Percentiles rank a stretch among this genome's conserved stretches.
Conservation (phyloP, 2,113 vertebrate genomes). For the Rhipidura dahli region DNA sequence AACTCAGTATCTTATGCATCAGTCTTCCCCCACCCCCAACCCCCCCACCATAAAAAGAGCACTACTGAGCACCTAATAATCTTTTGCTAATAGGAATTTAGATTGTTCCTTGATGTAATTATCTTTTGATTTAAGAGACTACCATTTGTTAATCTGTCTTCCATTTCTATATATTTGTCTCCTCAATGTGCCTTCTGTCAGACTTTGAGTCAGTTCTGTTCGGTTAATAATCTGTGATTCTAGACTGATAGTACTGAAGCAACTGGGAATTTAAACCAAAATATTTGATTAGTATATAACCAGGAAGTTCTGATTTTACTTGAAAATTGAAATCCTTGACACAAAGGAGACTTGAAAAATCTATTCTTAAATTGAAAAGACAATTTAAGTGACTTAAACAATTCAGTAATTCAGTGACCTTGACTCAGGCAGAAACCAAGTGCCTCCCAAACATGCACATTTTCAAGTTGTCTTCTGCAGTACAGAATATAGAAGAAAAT, state of each 20-base stretch:
- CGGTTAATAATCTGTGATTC: not conserved
- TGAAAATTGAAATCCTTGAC: not conserved
- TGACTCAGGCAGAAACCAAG: not conserved
- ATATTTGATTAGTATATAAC: not conserved
- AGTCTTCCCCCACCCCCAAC: not conserved
- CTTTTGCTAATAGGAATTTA: not conserved
- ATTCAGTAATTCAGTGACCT: not conserved
- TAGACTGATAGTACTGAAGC: not conserved
- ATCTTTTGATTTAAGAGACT: not conserved
- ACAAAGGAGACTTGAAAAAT: not conserved
- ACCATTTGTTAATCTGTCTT: not conserved
- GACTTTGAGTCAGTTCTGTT: not conserved
- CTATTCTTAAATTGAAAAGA: not conserved
- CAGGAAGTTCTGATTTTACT: not conserved
- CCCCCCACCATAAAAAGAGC: not conserved
- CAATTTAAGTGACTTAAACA: no score
- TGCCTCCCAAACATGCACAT: rapidly evolving
- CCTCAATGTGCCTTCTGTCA: not conserved
- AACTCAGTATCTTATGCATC: not conserved
- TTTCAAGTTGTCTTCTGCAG: not conserved
- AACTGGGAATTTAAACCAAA: not conserved
- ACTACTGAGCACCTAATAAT: not conserved
- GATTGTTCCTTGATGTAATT: not conserved
- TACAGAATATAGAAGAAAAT: not conserved
- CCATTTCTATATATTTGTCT: not conserved